These are phyloP conservation scores for Novumbra hubbsi DNA, from an alignment of 2,797 vertebrate genomes.

Conservation along the genomic window DNA sequence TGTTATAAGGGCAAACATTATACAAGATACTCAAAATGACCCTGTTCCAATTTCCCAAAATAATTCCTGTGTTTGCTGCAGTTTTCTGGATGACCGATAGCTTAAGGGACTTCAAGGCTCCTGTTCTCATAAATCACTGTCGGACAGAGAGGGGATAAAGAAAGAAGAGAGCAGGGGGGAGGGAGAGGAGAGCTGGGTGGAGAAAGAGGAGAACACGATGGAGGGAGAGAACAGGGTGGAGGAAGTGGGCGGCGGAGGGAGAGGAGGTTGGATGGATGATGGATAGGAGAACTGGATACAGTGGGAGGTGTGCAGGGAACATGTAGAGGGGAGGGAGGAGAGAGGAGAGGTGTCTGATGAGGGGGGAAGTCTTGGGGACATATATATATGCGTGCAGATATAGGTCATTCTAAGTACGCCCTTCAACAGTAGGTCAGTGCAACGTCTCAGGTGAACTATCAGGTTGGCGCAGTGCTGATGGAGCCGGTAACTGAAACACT, in stretches of 20 bases:
- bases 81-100: constrained; percentile 80
- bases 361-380: constrained; percentile 58
- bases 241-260: too few relatives aligned
- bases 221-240: constrained; percentile 25
- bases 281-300: not conserved
- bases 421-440: constrained; percentile 14
- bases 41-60: constrained; percentile 81
- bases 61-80: constrained; percentile 82
- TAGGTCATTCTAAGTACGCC: constrained; percentile 12
- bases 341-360: constrained; percentile 52
- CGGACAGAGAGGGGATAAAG: constrained; percentile 29
- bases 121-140: constrained; percentile 82
- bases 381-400: constrained; percentile 42
- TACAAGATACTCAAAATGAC: constrained; percentile 75
- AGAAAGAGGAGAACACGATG: constrained; percentile 42
- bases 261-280: too few relatives aligned
- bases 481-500: constrained; percentile 52
- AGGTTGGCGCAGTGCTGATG: constrained; percentile 42
- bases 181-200: constrained; percentile 23
- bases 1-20: constrained; percentile 63
- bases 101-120: constrained; percentile 75
- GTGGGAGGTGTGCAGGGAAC: not conserved
- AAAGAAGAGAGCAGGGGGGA: constrained; percentile 56
- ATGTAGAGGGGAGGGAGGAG: not conserved
- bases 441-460: constrained; percentile 35